Evolutionary conservation across 2,797 vertebrate genomes (phyloP), one percentile per base, ranked within the genome.

Genomic region (Lycodopsis pacificus): DNA sequence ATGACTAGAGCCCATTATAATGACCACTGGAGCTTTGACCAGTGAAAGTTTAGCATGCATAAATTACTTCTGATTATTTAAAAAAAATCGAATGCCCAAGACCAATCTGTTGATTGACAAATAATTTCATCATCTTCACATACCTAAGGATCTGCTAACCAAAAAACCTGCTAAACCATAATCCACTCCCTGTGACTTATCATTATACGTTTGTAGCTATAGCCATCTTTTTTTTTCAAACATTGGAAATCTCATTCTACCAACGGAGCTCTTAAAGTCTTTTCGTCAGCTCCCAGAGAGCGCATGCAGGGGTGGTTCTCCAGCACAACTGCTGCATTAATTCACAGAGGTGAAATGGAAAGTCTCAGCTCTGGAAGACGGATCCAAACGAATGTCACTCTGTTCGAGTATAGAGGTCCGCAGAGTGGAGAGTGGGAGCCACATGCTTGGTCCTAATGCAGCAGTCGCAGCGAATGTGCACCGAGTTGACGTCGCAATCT

Each of bases 401-500:
- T 49, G 10, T 64, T 64, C 0, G 13, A 71, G 82, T 58, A n/a
- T 58, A n/a, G 62, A 62, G 59, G 38, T 51, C 15, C 7, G 19
- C 34, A 7, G 66, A 76, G 17, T 7, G 72, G 63, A 68, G 78
- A 40, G 48, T 7, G 1, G 38, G 73, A 86, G 80, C 79, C 81
- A 79, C 76, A 85, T 83, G 87, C 56, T 87, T 22, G 10, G 74
- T 22, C 49, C 69, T 76, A 72, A 79, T 68, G 75, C 69, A 58
- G 77, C 85, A 73, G 81, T 73, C 54, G 22, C 27, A 56, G 65
- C 34, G 73, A 82, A 74, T 68, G 74, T 70, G 61, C 80, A 56
- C 44, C 4, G 25, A 54, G 62, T 77, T 89, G 89, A 88, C 87
- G 59, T 63, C 5, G 66, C 85, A 91, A 88, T 91, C 87, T 86